Conservation (phyloP, 35 echinoderm and acorn worm species). For the Ptychodera flava region DNA sequence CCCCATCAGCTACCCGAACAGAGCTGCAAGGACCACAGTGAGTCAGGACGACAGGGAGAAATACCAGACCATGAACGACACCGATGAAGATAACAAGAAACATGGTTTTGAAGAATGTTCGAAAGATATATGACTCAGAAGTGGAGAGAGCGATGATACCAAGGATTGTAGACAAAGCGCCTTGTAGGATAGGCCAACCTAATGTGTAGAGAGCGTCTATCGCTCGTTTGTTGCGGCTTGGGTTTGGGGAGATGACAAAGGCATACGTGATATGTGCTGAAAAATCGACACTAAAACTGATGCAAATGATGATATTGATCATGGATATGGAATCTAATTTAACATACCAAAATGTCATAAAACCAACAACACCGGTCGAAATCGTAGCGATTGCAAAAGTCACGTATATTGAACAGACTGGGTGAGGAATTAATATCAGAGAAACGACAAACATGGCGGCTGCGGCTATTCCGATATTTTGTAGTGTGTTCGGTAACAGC, state of each 20-base stretch:
- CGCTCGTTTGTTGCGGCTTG: slow-evolving; percentile 4
- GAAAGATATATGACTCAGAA: slow-evolving; percentile 44
- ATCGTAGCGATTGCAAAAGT: slow-evolving; percentile 44
- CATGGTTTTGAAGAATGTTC: slow-evolving; percentile 70
- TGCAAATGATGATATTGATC: slow-evolving; percentile 63
- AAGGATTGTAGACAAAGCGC: slow-evolving; percentile 40
- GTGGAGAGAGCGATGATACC: slow-evolving; percentile 24
- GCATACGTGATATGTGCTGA: slow-evolving; percentile 68
- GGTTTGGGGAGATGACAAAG: slow-evolving; percentile 16
- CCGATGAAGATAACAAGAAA: slow-evolving; percentile 63
- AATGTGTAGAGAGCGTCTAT: slow-evolving; percentile 35
- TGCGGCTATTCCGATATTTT: slow-evolving; percentile 49
- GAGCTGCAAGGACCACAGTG: slow-evolving; percentile 16
- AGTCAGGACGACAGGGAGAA: slow-evolving; percentile 51
- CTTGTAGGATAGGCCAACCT: slow-evolving; percentile 61
- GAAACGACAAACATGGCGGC: slow-evolving; percentile 53
- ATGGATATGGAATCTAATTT: slow-evolving; percentile 53
- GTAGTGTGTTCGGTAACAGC: slow-evolving; percentile 45
- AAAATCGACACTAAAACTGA: slow-evolving; percentile 76
- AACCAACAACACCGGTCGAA: slow-evolving; percentile 49
- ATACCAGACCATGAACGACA: slow-evolving; percentile 48
- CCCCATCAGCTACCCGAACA: not conserved
- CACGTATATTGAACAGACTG: slow-evolving; percentile 22
- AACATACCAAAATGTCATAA: slow-evolving; percentile 56
- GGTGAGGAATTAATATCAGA: slow-evolving; percentile 51